Conservation (phyloP, 2,113 vertebrate species). For the Oreochromis aureus region DNA sequence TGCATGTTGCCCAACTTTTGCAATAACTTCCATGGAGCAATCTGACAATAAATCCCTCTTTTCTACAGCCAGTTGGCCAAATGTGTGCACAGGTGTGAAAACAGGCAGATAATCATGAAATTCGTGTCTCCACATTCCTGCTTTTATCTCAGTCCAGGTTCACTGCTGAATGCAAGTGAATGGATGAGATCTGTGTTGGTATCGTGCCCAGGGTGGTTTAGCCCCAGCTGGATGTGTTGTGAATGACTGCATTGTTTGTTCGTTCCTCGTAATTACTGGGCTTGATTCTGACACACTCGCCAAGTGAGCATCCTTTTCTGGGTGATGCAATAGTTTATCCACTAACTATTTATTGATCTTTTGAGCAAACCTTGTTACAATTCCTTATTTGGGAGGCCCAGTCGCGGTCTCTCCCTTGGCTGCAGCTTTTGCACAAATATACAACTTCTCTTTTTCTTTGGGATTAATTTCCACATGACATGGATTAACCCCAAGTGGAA, state of each 20-base stretch:
- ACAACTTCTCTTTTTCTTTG: neutral
- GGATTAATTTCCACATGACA: neutral
- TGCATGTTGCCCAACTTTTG: neutral
- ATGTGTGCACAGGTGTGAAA: neutral
- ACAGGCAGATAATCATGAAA: neutral
- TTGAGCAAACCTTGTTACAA: neutral
- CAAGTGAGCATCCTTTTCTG: neutral
- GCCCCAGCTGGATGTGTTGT: neutral
- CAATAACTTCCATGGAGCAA: neutral
- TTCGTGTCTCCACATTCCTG: neutral
- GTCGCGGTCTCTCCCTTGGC: neutral
- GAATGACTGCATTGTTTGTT: neutral
- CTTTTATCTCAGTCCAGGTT: neutral
- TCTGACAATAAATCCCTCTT: neutral
- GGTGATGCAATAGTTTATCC: neutral
- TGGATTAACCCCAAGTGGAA: neutral
- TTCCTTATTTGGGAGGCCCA: neutral
- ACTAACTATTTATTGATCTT: neutral
- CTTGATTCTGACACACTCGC: neutral
- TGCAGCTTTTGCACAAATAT: neutral
- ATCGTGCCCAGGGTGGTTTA: neutral
- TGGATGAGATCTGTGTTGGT: neutral
- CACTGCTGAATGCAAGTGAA: neutral
- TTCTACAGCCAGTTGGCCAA: neutral
- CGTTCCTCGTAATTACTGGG: neutral